Conservation (phyloP, 1,140 invertebrate species). For the Hycleus phaleratus region DNA sequence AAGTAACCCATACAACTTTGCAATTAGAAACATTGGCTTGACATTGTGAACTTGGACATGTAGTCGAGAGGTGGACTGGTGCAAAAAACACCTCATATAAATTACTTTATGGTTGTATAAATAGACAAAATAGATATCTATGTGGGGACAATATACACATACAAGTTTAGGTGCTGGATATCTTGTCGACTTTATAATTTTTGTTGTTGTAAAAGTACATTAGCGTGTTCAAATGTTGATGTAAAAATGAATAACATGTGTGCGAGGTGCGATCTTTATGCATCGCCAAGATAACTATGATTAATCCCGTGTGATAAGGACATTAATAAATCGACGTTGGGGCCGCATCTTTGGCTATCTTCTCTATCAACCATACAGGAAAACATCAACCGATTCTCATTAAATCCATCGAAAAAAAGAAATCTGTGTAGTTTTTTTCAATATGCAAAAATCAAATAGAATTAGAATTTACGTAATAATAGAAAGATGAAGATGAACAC, state of each 20-base stretch:
- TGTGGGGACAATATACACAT: constrained; percentile 14
- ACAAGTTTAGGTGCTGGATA: constrained; percentile 27
- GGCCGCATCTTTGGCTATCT: no score
- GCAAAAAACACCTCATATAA: constrained; percentile 25
- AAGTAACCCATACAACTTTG: not conserved
- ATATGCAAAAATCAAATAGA: no score
- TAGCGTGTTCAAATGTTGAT: constrained; percentile 24
- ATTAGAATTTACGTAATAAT: no score
- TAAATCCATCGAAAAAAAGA: no score
- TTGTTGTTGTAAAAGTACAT: constrained; percentile 29
- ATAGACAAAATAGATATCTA: no score
- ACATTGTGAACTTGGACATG: constrained; percentile 16
- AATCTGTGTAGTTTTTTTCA: no score
- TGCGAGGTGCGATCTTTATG: constrained; percentile 31
- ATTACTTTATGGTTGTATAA: constrained; percentile 23
- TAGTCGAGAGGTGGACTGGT: not conserved
- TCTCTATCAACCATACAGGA: no score
- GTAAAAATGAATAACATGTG: constrained; percentile 30
- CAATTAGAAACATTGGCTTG: constrained; percentile 22
- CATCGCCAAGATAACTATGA: constrained; percentile 28
- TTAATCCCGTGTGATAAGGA: constrained; percentile 22
- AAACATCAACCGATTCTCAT: no score
- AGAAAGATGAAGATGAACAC: no score
- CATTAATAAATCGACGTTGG: not conserved
- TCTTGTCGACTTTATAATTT: constrained; percentile 26